These are phyloP conservation scores for Pteromalus puparum DNA, from an alignment of 1,140 invertebrate species.

Conservation along the genomic window DNA sequence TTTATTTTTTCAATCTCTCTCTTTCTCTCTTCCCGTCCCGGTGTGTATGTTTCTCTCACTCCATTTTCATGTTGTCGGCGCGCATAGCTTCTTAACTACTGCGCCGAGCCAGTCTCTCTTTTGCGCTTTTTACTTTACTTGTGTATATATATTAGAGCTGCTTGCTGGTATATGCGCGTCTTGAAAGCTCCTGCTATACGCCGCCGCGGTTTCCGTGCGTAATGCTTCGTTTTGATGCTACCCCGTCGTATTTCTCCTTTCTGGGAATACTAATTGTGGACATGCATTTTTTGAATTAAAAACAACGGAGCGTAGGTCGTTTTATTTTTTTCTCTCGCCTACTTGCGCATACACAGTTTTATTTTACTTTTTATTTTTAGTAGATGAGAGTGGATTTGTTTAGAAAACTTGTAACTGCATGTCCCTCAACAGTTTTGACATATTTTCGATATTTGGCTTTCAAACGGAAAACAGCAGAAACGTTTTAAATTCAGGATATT, in stretches of 20 bases:
- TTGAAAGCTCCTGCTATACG: conserved; percentile 23
- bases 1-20: conserved; percentile 45
- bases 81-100: conserved; percentile 48
- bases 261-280: background rate
- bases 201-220: conserved; percentile 3
- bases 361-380: background rate
- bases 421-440: too few species aligned
- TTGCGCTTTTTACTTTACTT: conserved; percentile 43
- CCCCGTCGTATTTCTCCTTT: background rate
- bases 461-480: background rate
- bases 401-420: too few species aligned
- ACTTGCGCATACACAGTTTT: background rate
- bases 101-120: conserved; percentile 47
- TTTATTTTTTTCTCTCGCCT: too few species aligned
- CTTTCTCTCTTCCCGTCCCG: conserved; percentile 29
- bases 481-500: too few species aligned
- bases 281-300: conserved; percentile 34
- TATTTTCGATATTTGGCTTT: too few species aligned
- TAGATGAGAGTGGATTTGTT: too few species aligned
- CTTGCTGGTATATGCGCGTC: background rate
- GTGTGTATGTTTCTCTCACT: background rate
- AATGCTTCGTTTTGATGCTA: conserved; percentile 37
- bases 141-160: background rate
- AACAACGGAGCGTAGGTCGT: background rate
- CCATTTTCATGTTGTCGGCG: background rate